Base-by-base conservation (phyloP, 2,888 invertebrate species). In the Aleiodes alternator region DNA sequence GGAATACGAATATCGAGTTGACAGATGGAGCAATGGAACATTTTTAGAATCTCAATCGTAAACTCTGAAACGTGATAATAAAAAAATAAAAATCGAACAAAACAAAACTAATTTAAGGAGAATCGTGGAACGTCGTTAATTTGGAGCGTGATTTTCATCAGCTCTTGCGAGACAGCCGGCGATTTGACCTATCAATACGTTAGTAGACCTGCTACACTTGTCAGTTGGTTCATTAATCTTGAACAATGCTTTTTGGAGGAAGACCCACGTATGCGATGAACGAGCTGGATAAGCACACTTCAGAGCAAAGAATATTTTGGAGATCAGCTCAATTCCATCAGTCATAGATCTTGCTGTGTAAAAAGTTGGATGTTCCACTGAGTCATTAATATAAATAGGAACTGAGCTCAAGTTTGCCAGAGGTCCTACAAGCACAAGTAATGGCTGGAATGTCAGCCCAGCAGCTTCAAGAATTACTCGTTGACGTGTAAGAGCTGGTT, bases 161-260 rank as follows among this genome's bases (percentile, higher is more conserved):
- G 14, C 64, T n/a, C 1, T 9, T 64, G 9, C 3, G 34, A 72
- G 31, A 38, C 4, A 11, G 16, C 55, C 50, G n/a, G n/a, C 64
- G 11, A 75, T 53, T 64, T 78, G 72, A 5, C 76, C 72, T 12
- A 70, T 70, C 23, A 79, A 64, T 53, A 51, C 55, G 11, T 64
- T 72, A 8, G 71, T 16, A 1, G 72, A 72, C 14, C 76, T 53
- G 57, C 76, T 79, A 14, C 57, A 69, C 3, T 57, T 50, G 51
- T 78, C 78, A 11, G 51, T 53, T 2, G 69, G 53, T 34, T 69
- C 66, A 66, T 72, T 23, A 12, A 78, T 80, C 23, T 74, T 69
- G 38, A 61, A 79, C 3, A 79, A 12, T 11, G 50, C 73, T 55
- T 71, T 76, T 69, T 79, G 76, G 2, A 79, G 38, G 70, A 79